Base-by-base conservation (phyloP, 2,113 vertebrate genomes). In the Macaca mulatta region DNA sequence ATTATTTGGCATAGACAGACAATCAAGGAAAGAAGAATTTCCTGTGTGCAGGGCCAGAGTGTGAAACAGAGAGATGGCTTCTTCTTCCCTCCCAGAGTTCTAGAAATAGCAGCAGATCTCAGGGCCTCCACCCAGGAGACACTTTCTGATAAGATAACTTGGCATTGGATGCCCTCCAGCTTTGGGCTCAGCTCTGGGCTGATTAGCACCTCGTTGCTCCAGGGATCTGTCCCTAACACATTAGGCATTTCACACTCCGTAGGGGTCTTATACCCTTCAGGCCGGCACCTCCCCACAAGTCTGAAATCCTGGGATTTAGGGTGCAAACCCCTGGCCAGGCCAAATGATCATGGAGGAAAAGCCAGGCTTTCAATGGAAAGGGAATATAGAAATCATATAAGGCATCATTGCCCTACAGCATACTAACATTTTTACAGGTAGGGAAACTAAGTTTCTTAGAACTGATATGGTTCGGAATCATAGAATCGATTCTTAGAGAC, bases 1-100 rank as follows among this genome's bases (percentile, higher is more conserved):
- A 93, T 94, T 93, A 64, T 96, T 96, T 93, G 93, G 83, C 57
- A 35, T 72, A 43, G n/a, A 74, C 97, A 96, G 97, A 96, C 79
- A 96, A 83, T 87, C 86, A 94, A 90, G 92, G 77, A 77, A 96
- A 93, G 64, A 52, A 79, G 88, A 72, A 94, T 93, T 93, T 97
- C 93, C 79, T 94, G 74, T 82, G 55, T 90, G 45, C 2, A 35
- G 88, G 86, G 69, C 4, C 9, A 22, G 72, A 52, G 45, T 72
- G 61, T 32, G 38, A 64, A 70, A 18, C 35, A 35, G 55, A 69
- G 90, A 35, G 40, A 72, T 40, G 70, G 69, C 64, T 85, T 72
- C 61, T 95, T 59, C 11, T 5, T 52, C 45, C 27, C 32, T 75
- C 17, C 20, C 8, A 35, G 59, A 52, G 72, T 52, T 90, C 86